A percentile compares a stretch with the other conserved stretches of the same genome.
Evolutionary conservation across 2,888 invertebrate genomes (phyloP).

Genomic region (Cantharis nigra): DNA sequence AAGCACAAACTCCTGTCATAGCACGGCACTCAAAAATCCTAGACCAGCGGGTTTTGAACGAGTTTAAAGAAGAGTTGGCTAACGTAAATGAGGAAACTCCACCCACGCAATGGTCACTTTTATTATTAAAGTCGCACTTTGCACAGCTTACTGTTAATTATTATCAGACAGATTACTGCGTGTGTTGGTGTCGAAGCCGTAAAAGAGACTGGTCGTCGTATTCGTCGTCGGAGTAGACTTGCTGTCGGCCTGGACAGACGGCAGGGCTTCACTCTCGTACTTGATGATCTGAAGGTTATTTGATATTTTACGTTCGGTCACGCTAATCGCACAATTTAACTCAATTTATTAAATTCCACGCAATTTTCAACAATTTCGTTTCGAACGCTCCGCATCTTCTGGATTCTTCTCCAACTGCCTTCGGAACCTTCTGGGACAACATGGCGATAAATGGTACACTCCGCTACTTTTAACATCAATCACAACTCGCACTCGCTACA

Average conservation of each 20-base stretch:
- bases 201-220: constrained; percentile 36
- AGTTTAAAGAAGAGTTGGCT: constrained; percentile 36
- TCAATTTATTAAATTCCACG: constrained; percentile 29
- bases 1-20: constrained; percentile 37
- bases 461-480: constrained; percentile 40
- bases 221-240: constrained; percentile 44
- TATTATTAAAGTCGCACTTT: constrained; percentile 44
- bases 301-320: constrained; percentile 22
- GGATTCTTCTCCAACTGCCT: constrained; percentile 33
- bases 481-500: constrained; percentile 18
- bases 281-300: constrained; percentile 31
- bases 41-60: constrained; percentile 27
- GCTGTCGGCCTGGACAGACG: constrained; percentile 42
- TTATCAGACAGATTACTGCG: constrained; percentile 32
- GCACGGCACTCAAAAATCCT: constrained; percentile 34
- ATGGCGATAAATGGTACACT: constrained; percentile 42
- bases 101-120: constrained; percentile 47
- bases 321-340: constrained; percentile 27
- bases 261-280: constrained; percentile 37
- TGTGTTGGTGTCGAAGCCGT: constrained; percentile 32
- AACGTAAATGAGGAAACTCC: constrained; percentile 52
- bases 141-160: constrained; percentile 37
- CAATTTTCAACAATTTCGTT: constrained; percentile 16
- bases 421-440: constrained; percentile 26
- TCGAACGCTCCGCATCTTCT: constrained; percentile 7